Base-by-base conservation (phyloP, 2,113 vertebrate genomes). In the Vidua chalybeata region DNA sequence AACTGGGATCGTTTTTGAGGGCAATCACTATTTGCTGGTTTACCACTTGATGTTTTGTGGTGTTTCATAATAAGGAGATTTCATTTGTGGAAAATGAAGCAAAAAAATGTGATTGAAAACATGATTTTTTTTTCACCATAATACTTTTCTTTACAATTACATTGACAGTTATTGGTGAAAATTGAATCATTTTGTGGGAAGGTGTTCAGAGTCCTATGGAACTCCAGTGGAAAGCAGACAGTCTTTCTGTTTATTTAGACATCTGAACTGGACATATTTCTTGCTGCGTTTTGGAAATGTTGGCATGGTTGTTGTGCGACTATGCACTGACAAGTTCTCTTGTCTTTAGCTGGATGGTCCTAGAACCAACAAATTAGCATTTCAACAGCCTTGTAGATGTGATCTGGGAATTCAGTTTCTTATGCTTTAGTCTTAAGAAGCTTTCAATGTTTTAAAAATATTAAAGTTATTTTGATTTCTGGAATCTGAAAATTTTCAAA, bases 11-110 rank as follows among this genome's bases (percentile, higher is more conserved):
- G 30, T 74, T 93, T 92, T 77, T 90, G 51, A 78, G 37, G 30
- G 14, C 41, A 69, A 55, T 52, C 49, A 41, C 28, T 84, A 46
- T 2, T 1, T 49, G 10, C 5, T 92, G 43, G 68, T 84, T 91
- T 92, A 84, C 68, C 73, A 71, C 68, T 86, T 90, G n/a, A 9
- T 90, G 30, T 66, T 95, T 94, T 45, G 56, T 79, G 46, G 83
- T 67, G 52, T 91, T 86, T 76, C 16, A 52, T 73, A 76, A 24
- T 51, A 84, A 83, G 61, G 20, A 78, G 21, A 63, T 63, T 69
- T 84, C 1, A 35, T 86, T 89, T 89, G 41, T 86, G 26, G 74
- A 89, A 87, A 54, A 73, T 10, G 7, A 63, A 76, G 2, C 1
- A 80, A 82, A 86, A 86, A 79, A 76, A 17, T 31, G 6, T 69